A percentile compares a stretch with the other conserved stretches of the same genome.
Conservation (phyloP, 2,797 vertebrate species). For the Basileuterus tristriatus region DNA sequence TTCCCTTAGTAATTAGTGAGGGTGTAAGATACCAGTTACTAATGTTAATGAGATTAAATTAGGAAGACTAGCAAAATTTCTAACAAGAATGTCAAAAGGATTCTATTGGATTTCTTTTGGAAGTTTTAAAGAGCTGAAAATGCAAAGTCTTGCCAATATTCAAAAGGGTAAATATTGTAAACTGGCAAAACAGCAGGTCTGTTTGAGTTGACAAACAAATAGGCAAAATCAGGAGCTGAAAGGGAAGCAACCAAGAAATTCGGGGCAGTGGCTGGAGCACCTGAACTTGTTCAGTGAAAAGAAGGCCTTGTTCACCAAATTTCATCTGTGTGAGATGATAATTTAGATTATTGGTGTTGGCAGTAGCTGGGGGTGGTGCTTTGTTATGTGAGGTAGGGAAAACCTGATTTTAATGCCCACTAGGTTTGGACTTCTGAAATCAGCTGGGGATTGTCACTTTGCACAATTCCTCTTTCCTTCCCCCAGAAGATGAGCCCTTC, state of each 20-base stretch:
- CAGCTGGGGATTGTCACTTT: background rate
- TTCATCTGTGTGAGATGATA: background rate
- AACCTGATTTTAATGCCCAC: background rate
- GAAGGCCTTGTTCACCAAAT: background rate
- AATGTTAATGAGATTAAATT: background rate
- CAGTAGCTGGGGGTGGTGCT: background rate
- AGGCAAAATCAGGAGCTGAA: background rate
- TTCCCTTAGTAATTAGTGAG: background rate
- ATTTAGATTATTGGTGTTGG: background rate
- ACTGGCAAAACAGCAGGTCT: background rate
- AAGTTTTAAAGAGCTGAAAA: background rate
- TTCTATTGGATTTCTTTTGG: background rate
- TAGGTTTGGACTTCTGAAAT: background rate
- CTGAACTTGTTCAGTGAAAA: background rate
- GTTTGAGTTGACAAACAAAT: background rate
- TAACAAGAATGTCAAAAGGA: background rate
- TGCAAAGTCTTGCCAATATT: background rate
- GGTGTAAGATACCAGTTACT: background rate
- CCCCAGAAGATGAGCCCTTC: rapidly evolving
- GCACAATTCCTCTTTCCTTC: background rate
- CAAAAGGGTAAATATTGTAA: background rate
- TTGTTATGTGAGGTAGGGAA: background rate
- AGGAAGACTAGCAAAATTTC: background rate
- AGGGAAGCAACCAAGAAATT: background rate
- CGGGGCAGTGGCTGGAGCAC: background rate